These are phyloP conservation scores for Pachypeltis micranthus DNA, from an alignment of 1,140 invertebrate genomes.

Conservation along the genomic window DNA sequence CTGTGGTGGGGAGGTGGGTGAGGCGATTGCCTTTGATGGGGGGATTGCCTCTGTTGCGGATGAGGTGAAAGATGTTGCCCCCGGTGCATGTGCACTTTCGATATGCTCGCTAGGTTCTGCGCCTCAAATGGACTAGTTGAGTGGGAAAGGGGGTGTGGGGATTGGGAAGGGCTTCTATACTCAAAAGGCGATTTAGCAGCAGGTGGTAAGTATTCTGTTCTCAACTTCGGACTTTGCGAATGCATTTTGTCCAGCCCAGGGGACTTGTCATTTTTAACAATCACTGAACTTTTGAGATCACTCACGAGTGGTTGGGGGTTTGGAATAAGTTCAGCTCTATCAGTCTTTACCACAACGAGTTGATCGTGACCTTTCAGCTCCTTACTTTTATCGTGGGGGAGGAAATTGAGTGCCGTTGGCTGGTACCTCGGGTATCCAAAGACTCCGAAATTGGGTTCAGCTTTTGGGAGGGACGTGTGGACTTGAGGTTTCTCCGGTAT, in stretches of 20 bases:
- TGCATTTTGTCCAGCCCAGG: slow-evolving; percentile 42
- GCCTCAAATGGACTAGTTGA: slow-evolving; percentile 20
- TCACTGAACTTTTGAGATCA: slow-evolving; percentile 61
- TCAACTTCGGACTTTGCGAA: slow-evolving; percentile 49
- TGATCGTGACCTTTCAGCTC: slow-evolving; percentile 30
- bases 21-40: slow-evolving; percentile 25
- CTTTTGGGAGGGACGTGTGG: slow-evolving; percentile 45
- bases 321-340: slow-evolving; percentile 40
- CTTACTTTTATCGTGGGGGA: slow-evolving; percentile 39
- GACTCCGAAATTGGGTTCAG: slow-evolving; percentile 58
- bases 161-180: slow-evolving; percentile 44
- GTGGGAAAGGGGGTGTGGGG: slow-evolving; percentile 31
- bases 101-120: slow-evolving; percentile 27
- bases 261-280: slow-evolving; percentile 61
- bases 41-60: slow-evolving; percentile 30
- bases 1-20: slow-evolving; percentile 29
- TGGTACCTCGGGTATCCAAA: slow-evolving; percentile 55
- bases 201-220: slow-evolving; percentile 41
- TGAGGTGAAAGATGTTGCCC: slow-evolving; percentile 27
- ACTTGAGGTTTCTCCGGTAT: slow-evolving; percentile 17
- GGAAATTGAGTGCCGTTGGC: slow-evolving; percentile 33
- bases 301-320: slow-evolving; percentile 47
- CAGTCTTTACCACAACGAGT: slow-evolving; percentile 32
- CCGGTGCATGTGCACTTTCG: slow-evolving; percentile 25
- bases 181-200: slow-evolving; percentile 40